Evolutionary conservation across 1,140 invertebrate genomes (phyloP), one percentile per base, ranked within the genome.

Genomic region (Dendroctonus valens): DNA sequence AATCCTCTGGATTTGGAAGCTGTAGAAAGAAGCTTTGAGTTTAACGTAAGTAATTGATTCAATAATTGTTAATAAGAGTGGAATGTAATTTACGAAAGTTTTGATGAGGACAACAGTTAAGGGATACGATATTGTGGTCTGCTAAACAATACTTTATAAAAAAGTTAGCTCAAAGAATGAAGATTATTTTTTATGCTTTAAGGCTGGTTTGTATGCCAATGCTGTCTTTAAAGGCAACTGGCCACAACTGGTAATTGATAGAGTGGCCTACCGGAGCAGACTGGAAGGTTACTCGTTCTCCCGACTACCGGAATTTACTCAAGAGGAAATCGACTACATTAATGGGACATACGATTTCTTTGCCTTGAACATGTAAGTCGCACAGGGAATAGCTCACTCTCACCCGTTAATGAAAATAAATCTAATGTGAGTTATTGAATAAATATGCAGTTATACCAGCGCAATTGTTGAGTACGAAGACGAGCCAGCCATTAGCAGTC

Each of bases 221-320:
- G 86, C 87, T 5, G 85, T 89, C 57, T 87, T 82, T 70, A 81
- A 81, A 8, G 87, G 87, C 8, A 84, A 89, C 69, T 90, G 87
- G 72, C 87, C 88, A 2, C 68, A 77, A 66, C 78, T 85, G n/a
- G 81, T 89, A 76, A 85, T 83, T 67, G 76, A 83, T 11, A 81
- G 81, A 12, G 77, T 89, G 3, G 80, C 78, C 11, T 71, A 75
- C 11, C 80, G 83, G 40, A 87, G 87, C 73, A 77, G 79, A 49
- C 74, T 80, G 55, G 86, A 89, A 78, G 84, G 85, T n/a, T 84
- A 80, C 55, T 66, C 69, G 0, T 75, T 76, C 51, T 89, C 88
- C 4, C 80, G 87, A 38, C 76, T 89, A 26, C 85, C 85, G 0
- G 80, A 79, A 65, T 89, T 89, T 69, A 86, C 55, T 37, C 41